phyloP scores from a whole-genome alignment of 2,797 vertebrate species.

The Phoebastria nigripes region DNA sequence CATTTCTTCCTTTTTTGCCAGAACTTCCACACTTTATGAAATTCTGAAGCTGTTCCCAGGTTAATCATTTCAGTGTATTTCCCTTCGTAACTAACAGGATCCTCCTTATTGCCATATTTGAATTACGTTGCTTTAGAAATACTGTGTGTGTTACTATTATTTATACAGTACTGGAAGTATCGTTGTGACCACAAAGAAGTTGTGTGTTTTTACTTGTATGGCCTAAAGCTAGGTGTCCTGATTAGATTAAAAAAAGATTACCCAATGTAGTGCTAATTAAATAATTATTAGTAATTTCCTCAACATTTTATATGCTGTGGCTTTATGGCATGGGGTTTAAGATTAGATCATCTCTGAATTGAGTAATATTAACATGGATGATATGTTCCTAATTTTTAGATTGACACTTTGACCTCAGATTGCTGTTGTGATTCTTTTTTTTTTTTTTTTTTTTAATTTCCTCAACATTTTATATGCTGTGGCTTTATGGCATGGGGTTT shows the following conservation, averaged over 20 bases:
- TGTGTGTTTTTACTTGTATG: neutral
- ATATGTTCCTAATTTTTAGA: neutral
- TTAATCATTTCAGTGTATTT: conserved; percentile 6
- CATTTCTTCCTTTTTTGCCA: conserved; percentile 17
- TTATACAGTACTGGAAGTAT: neutral
- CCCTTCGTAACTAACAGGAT: neutral
- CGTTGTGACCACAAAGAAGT: neutral
- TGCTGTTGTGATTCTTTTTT: neutral
- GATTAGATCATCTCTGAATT: neutral
- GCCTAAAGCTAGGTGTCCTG: neutral
- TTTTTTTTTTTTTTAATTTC: neutral
- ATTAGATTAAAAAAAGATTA: neutral
- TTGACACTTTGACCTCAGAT: neutral
- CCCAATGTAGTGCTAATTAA: neutral
- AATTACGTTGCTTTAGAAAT: neutral
- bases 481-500: neutral
- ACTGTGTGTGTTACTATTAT: neutral
- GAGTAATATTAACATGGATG: neutral
- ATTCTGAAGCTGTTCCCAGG: conserved; percentile 10
- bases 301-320: neutral
- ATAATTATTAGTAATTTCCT: neutral
- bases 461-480: neutral
- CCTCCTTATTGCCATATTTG: neutral
- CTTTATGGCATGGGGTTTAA: neutral
- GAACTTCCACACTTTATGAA: neutral